A percentile compares a stretch with the other conserved stretches of the same genome.
phyloP scores from a whole-genome alignment of 2,888 invertebrate genomes.

The Unio pictorum region DNA sequence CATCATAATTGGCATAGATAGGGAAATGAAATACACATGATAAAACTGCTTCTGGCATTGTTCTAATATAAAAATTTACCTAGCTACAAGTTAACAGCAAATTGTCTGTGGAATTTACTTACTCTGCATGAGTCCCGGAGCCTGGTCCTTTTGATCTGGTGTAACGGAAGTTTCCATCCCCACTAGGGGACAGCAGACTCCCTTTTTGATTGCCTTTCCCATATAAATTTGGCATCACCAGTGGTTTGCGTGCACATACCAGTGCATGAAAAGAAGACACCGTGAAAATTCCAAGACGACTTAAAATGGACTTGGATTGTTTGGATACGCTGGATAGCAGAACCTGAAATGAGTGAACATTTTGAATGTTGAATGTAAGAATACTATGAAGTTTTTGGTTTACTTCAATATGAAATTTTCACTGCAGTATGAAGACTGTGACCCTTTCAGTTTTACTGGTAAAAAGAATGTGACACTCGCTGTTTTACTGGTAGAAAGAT shows the following conservation, averaged over 20 bases:
- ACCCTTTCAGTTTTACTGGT: too few species aligned
- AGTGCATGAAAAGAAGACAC: constrained; percentile 98
- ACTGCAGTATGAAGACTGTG: too few species aligned
- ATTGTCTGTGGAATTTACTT: constrained; percentile 14
- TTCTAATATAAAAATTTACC: too few species aligned
- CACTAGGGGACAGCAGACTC: constrained; percentile 53
- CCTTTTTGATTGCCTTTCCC: constrained; percentile 57
- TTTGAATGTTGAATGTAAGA: neutral
- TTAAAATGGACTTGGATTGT: constrained; percentile 93
- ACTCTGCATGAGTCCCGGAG: constrained; percentile 23
- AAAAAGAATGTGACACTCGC: too few species aligned
- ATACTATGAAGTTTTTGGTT: too few species aligned
- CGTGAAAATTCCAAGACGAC: constrained; percentile 96
- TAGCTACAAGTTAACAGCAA: too few species aligned
- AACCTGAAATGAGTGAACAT: constrained; percentile 80
- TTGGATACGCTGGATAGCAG: constrained; percentile 95
- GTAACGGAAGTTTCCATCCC: constrained; percentile 46
- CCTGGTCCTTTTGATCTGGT: constrained; percentile 7
- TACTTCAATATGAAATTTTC: too few species aligned
- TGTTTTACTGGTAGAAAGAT: too few species aligned
- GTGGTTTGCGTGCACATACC: constrained; percentile 94
- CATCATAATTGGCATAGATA: too few species aligned
- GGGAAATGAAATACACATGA: too few species aligned
- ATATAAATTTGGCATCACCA: constrained; percentile 59
- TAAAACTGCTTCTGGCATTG: too few species aligned